Base-by-base conservation (phyloP, 2,797 vertebrate species). In the Amblyraja radiata region DNA sequence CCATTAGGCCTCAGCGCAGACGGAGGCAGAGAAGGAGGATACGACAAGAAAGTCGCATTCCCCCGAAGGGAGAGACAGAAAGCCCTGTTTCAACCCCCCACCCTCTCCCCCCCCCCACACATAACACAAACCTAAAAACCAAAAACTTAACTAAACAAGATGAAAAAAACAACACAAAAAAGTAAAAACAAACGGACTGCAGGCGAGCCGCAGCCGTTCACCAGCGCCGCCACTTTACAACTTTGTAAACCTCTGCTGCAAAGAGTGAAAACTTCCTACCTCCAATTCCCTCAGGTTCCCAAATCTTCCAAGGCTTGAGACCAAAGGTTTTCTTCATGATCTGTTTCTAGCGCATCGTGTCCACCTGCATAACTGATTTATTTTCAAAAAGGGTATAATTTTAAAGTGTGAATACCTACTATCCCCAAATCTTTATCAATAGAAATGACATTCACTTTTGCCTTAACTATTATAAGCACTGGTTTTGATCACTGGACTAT, bases 291-390 rank as follows among this genome's bases (percentile, higher is more conserved):
- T 95, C 93, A 99, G 8, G 99, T 99, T 95, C 99, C 98, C 95
- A 99, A 96, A 94, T 99, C 98, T 95, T 99, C 99, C 95, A 99
- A 96, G 0, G 99, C 98, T 95, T 99, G 98, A 94, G 98, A 99
- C 99, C 98, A 99, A 97, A 99, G 99, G 95, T 98, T 99, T 96
- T 99, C 99, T 93, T 99, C 98, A 95, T 99, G 99, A 95, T 99
- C 99, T 0, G 97, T 97, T 95, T 99, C 98, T 0, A 97, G 96
- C 93, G 97, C 97, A 16, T 98, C 98, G 0, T 97, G 97, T n/a
- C 97, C 96, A 93, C 98, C 98, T 79, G 96, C 94, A 94, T 98
- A 99, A 95, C 98, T 99, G 95, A 93, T 94, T 54, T 46, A 16
- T 92, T 21, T 76, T 76, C 90, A 74, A 28, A 73, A 92, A 86